Evolutionary conservation across 2,888 invertebrate genomes (phyloP), one percentile per base, ranked within the genome.

Genomic region (Carpatolechia fugitivella): DNA sequence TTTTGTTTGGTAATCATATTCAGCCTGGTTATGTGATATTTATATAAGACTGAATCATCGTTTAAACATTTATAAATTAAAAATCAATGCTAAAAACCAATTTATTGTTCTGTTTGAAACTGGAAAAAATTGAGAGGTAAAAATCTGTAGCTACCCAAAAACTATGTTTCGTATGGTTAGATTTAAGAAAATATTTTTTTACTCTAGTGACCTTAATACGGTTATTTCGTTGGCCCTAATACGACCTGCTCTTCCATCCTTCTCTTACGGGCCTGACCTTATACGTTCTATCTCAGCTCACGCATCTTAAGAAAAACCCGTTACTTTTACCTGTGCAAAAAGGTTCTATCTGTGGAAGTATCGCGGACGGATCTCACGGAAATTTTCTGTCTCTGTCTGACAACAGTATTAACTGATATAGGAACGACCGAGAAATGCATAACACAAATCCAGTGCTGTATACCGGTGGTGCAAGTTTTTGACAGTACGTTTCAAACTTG

Each of bases 261-360:
- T 55, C 44, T 87, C 76, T 58, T 62, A 60, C 81, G 57, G 38
- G 56, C 55, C 60, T 76, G 75, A 79, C 77, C 80, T 74, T 69
- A 57, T 64, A 74, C 70, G 59, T 64, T 62, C 72, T 63, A 65
- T 88, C 82, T 85, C 90, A 71, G 57, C 76, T 81, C 81, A 82
- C 82, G 80, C 83, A 89, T 89, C 89, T 88, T 73, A 85, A 87
- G 85, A 85, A 85, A 88, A 79, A 76, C 80, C 90, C 90, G 90
- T 90, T 90, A 90, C 90, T 90, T 90, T 90, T 90, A 88, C 88
- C 84, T 70, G 78, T 84, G 87, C 89, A 85, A 88, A 88, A 89
- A 90, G 89, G 88, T 80, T 82, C 72, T 83, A 90, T 89, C 89
- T 87, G 83, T 77, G 67, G 72, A n/a, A 68, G 69, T 55, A 47